Evolutionary conservation across 2,797 vertebrate species (phyloP), one percentile per base, ranked within the genome.

Genomic region (Pagetopsis macropterus): DNA sequence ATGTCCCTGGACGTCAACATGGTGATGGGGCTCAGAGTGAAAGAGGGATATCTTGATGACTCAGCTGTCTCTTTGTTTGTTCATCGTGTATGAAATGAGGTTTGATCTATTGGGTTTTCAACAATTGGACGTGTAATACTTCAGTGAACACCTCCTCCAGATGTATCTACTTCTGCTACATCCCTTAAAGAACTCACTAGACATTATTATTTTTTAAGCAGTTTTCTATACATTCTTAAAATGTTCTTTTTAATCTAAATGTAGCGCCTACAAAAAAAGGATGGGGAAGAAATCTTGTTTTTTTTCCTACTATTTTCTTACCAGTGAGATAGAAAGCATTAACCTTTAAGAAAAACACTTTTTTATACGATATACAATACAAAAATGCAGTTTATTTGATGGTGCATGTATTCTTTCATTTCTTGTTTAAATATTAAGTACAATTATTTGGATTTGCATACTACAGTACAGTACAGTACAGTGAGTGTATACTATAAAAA

Each of bases 61-160:
- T 21, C 41, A 15, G 40, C 40, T 33, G 50, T 66, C 64, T 55
- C 44, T 45, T 65, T 70, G 48, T 78, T 21, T 61, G 52, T 21
- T 21, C 21, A 64, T 49, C 10, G 10, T 49, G 41, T 10, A 10
- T 41, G 17, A 19, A 17, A 58, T 23, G 0, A 70, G 21, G 44
- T 13, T 55, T 13, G 41, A 50, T 60, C 1, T 63, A 3, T 10
- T 56, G 27, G 66, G n/a, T 37, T n/a, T 58, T 37, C 45, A 56
- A 50, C 63, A 41, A 58, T 6, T 70, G 45, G 27, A 45, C 12
- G 14, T 51, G 14, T n/a, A 21, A 49, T 9, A 41, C 12, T 48
- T 64, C 2, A 37, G 33, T 37, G 37, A 51, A 5, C 43, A 13
- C 17, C 7, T 44, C 6, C 55, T 58, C 6, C 19, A 19, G 12